Evolutionary conservation across 2,888 invertebrate genomes (phyloP).

Genomic region (Dryocosmus kuriphilus): DNA sequence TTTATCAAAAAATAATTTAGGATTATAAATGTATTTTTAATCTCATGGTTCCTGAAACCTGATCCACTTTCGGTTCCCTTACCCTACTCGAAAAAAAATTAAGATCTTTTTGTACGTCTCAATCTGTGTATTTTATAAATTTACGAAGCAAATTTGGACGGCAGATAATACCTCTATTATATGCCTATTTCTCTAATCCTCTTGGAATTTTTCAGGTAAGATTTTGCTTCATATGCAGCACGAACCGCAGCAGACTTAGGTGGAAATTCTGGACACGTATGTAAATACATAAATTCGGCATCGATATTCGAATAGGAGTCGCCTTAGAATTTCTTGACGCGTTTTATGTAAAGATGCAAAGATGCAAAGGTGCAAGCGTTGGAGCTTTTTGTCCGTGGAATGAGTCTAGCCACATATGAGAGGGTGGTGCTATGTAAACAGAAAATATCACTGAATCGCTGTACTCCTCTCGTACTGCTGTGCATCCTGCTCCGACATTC

Average conservation of each 20-base stretch:
- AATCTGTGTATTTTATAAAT: no score
- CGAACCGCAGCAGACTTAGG: neutral
- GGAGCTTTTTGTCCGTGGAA: neutral
- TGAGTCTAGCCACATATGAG: neutral
- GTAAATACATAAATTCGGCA: neutral
- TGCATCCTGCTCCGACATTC: neutral
- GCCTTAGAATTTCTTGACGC: neutral
- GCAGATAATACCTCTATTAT: neutral
- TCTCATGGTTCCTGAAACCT: no score
- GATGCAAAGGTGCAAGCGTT: neutral
- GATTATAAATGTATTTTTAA: no score
- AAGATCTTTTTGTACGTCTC: no score
- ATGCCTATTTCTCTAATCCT: neutral
- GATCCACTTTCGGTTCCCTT: no score
- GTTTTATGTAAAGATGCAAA: neutral
- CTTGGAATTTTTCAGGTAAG: neutral
- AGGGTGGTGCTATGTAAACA: neutral
- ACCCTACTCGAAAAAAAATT: no score
- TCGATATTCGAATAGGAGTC: neutral
- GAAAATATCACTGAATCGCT: neutral
- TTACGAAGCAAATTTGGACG: no score
- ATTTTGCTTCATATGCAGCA: neutral
- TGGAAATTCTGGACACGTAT: neutral
- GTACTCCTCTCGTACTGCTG: neutral
- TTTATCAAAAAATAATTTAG: no score